Evolutionary conservation across 2,888 invertebrate species (phyloP).

Genomic region (Acanthosoma haemorrhoidale): DNA sequence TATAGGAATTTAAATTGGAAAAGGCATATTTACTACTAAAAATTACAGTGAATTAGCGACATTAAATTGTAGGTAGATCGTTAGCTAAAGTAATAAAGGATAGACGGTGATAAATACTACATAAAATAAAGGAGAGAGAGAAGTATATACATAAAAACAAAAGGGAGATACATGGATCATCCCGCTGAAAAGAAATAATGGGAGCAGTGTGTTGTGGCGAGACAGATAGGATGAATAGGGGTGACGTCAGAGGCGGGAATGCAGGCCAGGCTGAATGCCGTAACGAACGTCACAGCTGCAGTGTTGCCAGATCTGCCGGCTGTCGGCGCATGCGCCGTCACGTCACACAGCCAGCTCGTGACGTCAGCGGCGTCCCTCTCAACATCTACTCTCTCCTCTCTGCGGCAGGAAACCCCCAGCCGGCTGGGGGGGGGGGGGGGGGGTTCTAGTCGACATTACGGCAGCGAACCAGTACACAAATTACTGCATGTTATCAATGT

Average conservation of each 20-base stretch:
- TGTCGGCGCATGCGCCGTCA: conserved; percentile 36
- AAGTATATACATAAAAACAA: background rate
- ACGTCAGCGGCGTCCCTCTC: conserved; percentile 20
- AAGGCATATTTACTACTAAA: too few species aligned
- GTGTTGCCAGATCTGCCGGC: conserved; percentile 34
- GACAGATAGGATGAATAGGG: conserved; percentile 12
- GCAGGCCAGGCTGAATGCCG: conserved; percentile 20
- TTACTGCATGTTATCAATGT: too few species aligned
- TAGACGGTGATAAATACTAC: background rate
- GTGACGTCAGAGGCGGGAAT: conserved; percentile 24
- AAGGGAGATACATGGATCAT: background rate
- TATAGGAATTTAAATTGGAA: too few species aligned
- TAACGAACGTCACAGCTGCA: conserved; percentile 32
- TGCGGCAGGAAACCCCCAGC: too few species aligned
- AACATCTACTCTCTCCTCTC: too few species aligned
- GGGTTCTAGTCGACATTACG: too few species aligned
- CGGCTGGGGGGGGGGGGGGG: too few species aligned
- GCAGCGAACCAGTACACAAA: too few species aligned
- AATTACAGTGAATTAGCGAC: too few species aligned
- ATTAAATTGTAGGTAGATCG: too few species aligned
- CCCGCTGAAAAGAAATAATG: conserved; percentile 9
- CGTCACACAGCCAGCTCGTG: conserved; percentile 20
- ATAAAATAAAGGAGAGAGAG: background rate
- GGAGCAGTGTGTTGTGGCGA: conserved; percentile 7
- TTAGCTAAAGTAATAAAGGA: too few species aligned